These are phyloP conservation scores for Trididemnum miniatum DNA, from an alignment of 23 tunicate genomes.

Conservation along the genomic window DNA sequence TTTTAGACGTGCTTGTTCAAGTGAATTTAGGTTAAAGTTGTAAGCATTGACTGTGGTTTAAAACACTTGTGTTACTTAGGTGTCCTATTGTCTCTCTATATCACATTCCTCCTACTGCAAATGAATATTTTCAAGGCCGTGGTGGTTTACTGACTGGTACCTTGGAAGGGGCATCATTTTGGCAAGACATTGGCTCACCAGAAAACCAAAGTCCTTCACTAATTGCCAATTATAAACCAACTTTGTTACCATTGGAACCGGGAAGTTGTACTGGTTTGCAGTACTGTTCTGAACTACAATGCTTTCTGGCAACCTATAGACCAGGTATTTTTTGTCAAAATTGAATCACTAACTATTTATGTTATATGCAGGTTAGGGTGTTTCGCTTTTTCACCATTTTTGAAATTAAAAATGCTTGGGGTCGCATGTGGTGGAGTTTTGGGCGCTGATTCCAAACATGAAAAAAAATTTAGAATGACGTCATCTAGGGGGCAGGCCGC, in stretches of 20 bases:
- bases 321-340: conserved; percentile 79
- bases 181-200: conserved; percentile 47
- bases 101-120: conserved; percentile 71
- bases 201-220: background rate
- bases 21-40: too few relatives aligned
- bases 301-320: conserved; percentile 69
- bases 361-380: too few relatives aligned
- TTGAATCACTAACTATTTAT: too few relatives aligned
- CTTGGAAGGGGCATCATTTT: conserved; percentile 65
- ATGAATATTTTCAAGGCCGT: conserved; percentile 39
- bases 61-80: conserved; percentile 23
- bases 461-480: too few relatives aligned
- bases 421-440: too few relatives aligned
- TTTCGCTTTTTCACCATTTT: too few relatives aligned
- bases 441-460: too few relatives aligned
- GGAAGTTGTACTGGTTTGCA: conserved; percentile 78
- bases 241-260: conserved; percentile 60
- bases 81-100: conserved; percentile 84
- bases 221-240: conserved; percentile 58
- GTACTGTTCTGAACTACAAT: conserved; percentile 41
- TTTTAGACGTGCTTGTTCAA: too few relatives aligned
- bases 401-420: too few relatives aligned
- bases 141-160: conserved; percentile 77
- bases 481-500: too few relatives aligned
- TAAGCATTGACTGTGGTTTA: background rate